Base-by-base conservation (phyloP, 92 coral and sea anemone species). In the Siderastrea siderea region DNA sequence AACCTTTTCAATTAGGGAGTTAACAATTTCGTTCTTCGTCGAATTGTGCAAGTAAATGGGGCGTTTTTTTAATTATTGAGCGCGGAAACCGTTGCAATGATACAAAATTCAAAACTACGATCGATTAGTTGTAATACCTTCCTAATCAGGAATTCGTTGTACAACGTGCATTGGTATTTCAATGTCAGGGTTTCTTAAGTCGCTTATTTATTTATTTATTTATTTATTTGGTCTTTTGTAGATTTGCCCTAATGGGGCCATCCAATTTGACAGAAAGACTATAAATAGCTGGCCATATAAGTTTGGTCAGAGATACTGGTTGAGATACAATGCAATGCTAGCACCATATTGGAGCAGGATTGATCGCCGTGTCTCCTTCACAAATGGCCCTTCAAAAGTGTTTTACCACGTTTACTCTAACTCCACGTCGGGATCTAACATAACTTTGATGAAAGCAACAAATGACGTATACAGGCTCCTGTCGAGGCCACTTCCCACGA, bases 301-400 rank as follows among this genome's bases (percentile, higher is more conserved):
- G 49, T 84, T 84, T 38, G 85, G 85, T 16, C 58, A 49, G 16
- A 47, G 87, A 6, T 71, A 50, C 44, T 77, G 73, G 75, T 50
- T 72, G 44, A 49, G 43, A 19, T 46, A 69, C 59, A 45, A 59
- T 46, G 64, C 91, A 16, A 80, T 81, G 17, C 62, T 87, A 44
- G 91, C 91, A 4, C 87, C 87, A 4, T 87, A 86, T 58, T 86
- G 90, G 90, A 69, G 81, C 52, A 26, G 55, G 9, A 68, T 73
- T 54, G 84, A 86, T 45, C 38, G 45, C 9, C n/a, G 47, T 61
- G 17, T 2, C 11, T 63, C 77, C 16, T 51, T 53, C 53, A 58
- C 1, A 3, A 50, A 48, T 14, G 78, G 78, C 13, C 48, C 49
- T 17, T 76, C 92, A 3, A 64, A 75, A 26, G 88, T 89, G 3